Conservation (phyloP, 2,113 vertebrate genomes). For the Zapornia atra region DNA sequence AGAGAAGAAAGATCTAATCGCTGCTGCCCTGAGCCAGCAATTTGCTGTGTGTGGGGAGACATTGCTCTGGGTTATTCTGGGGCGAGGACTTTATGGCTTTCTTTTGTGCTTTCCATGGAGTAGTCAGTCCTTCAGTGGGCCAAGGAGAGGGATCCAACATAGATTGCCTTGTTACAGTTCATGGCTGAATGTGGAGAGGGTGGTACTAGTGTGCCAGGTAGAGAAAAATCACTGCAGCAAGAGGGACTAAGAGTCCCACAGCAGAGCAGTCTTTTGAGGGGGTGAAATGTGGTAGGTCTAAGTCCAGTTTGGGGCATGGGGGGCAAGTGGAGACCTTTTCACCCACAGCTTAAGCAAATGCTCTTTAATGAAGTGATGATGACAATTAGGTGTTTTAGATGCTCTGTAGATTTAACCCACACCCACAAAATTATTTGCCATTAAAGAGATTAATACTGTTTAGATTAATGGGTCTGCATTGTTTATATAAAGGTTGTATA, state of each 20-base stretch:
- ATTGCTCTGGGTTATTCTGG: neutral
- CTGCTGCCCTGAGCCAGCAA: neutral
- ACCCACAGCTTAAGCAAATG: neutral
- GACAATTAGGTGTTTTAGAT: neutral
- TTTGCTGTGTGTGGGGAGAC: neutral
- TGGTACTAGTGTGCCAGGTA: neutral
- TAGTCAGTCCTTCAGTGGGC: neutral
- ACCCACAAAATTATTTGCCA: neutral
- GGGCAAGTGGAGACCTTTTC: neutral
- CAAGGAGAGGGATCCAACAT: neutral
- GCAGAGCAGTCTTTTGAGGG: neutral
- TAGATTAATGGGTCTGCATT: neutral
- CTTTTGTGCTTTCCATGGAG: neutral
- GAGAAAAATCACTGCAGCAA: neutral
- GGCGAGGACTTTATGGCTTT: neutral
- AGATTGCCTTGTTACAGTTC: neutral
- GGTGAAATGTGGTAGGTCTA: neutral
- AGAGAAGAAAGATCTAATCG: neutral
- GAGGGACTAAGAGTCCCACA: neutral
- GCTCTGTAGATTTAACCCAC: neutral
- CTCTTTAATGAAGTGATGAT: neutral
- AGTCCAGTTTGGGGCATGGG: too few species aligned
- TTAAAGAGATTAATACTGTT: neutral
- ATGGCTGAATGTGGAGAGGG: neutral
- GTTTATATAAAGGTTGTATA: neutral